Base-by-base conservation (phyloP, 2,888 invertebrate genomes). In the Ephialtes manifestator region DNA sequence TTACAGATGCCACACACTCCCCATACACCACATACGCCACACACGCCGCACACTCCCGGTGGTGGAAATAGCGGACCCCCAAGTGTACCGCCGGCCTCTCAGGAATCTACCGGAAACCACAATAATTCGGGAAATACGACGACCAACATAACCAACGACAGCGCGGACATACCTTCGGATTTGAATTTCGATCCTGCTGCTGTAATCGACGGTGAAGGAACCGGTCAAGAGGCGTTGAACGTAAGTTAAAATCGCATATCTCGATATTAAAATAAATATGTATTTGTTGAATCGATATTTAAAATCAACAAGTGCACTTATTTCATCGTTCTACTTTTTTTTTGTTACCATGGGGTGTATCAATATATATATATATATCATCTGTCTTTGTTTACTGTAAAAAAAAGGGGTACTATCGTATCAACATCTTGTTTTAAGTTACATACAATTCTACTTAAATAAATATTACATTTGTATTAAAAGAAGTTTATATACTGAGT, bases 131-230 rank as follows among this genome's bases (percentile, higher is more conserved):
- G 93, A 71, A 94, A 92, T 88, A 93, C 92, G 81, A 93, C 91
- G 90, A 93, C 92, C 81, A 94, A 93, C 86, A 93, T 92, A 88
- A 93, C 92, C 87, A 93, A 92, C 87, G 93, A 96, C 80, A 96
- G 97, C 89, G 96, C 97, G 88, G 97, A 97, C 94, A 96, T 98
- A 91, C 97, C 97, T 86, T 97, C 97, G 76, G 98, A 98, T 94
- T 96, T 98, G 92, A 98, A 98, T 94, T 98, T 99, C 93, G 98
- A 98, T 95, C 98, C 98, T 53, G 97, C 98, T 88, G 97, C 98
- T 87, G 98, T 98, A 90, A 98, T 98, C 91, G 98, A 98, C 91
- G 98, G 98, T 81, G 98, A 98, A 94, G 98, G 97, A 89, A 97
- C 97, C 87, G 96, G 96, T 58, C 97, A 97, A 93, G 98, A 98